A percentile compares a stretch with the other conserved stretches of the same genome.
Conservation (phyloP, 1,140 invertebrate genomes). For the Ips typographus region DNA sequence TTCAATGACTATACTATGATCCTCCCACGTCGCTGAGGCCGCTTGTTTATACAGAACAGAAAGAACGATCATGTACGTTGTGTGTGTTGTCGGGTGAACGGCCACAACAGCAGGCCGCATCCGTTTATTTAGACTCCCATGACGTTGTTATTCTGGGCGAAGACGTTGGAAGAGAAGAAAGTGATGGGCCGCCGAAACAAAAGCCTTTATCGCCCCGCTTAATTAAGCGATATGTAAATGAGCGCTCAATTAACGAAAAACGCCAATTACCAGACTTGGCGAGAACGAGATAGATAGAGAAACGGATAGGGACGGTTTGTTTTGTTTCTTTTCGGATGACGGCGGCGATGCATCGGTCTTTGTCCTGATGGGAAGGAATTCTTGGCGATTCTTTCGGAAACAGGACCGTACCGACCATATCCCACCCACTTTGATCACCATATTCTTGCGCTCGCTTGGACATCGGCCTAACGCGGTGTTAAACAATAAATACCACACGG, state of each 20-base stretch:
- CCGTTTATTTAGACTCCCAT: constrained; percentile 6
- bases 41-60: constrained; percentile 27
- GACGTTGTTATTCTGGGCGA: no score
- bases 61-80: constrained; percentile 10
- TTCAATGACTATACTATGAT: constrained; percentile 47
- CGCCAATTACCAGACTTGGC: constrained; percentile 9
- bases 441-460: no score
- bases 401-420: constrained; percentile 4
- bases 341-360: constrained; percentile 22
- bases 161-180: no score
- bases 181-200: no score
- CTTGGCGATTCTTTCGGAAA: constrained; percentile 6
- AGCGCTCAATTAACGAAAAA: constrained; percentile 22
- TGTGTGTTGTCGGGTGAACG: background rate
- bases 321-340: constrained; percentile 8
- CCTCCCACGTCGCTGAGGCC: constrained; percentile 37
- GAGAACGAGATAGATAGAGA: background rate
- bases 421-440: no score
- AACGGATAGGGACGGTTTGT: constrained; percentile 14
- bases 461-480: no score
- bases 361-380: constrained; percentile 18
- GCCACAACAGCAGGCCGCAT: background rate
- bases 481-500: background rate
- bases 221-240: constrained; percentile 21
- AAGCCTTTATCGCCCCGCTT: constrained; percentile 6